Base-by-base conservation (phyloP, 2,113 vertebrate species). In the Columbina picui region DNA sequence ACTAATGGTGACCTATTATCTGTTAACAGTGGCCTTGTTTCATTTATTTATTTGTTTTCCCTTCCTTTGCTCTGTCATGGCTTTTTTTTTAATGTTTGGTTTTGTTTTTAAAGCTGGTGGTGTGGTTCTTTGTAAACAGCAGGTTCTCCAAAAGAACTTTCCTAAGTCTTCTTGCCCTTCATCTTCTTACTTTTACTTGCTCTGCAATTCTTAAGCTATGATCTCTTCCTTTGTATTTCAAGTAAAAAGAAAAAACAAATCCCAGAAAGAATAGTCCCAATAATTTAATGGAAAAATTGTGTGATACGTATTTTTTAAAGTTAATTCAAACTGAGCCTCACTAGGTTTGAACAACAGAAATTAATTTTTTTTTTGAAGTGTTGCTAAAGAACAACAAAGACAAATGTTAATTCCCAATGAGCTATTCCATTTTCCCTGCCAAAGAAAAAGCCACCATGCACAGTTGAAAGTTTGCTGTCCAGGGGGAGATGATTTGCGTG, bases 311-410 rank as follows among this genome's bases (percentile, higher is more conserved):
- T 27, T 38, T 70, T 53, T 34, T 15, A 2, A 61, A 49, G 22
- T 89, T 4, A 67, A 39, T 75, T 87, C 16, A 71, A 74, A 60
- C 52, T 56, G 21, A 71, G 25, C 56, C 68, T 88, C 52, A 5
- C 9, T 53, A 25, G 30, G 22, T 4, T 56, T 82, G 76, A 84
- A 70, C 56, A 39, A 80, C 64, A 94, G 49, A 87, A 89, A 55
- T 21, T 0, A 21, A 1, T 60, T 64, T 38, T 39, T 64, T 38
- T 39, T 82, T 85, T 19, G 0, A 2, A 57, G 32, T 65, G 57
- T 89, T 95, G 36, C 70, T 94, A 47, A 75, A 94, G 79, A 45
- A 50, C 79, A 95, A 22, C 64, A 39, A 86, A 90, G 55, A 94
- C 50, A 29, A 90, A 81, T 64, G 38, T 88, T 83, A 30, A 45